A percentile compares a stretch with the other conserved stretches of the same genome.
phyloP scores from a whole-genome alignment of 2,888 invertebrate genomes.

The Synanthedon formicaeformis region DNA sequence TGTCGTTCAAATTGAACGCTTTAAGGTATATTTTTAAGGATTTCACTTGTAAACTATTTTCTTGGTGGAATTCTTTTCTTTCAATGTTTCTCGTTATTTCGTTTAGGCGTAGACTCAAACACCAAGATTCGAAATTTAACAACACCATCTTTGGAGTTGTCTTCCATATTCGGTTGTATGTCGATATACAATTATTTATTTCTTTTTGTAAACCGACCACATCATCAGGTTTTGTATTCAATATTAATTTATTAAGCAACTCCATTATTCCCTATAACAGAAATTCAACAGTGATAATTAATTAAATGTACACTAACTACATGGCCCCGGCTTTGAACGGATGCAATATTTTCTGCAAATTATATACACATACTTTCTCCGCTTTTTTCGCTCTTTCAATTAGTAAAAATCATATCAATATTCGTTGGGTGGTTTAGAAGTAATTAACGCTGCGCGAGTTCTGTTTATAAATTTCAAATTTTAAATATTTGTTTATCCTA shows the following conservation, averaged over 20 bases:
- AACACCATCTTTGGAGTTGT: constrained; percentile 2
- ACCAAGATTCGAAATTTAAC: constrained; percentile 12
- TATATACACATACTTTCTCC: too few species aligned
- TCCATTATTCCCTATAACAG: not conserved
- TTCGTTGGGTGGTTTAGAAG: too few species aligned
- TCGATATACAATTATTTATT: not conserved
- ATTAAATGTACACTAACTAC: too few species aligned
- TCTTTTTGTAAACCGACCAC: not conserved
- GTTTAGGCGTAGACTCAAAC: constrained; percentile 12
- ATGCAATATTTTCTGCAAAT: too few species aligned
- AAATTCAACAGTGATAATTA: not conserved
- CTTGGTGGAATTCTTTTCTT: constrained; percentile 10
- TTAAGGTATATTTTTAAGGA: constrained; percentile 17
- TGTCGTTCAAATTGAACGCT: constrained; percentile 5
- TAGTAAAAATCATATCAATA: too few species aligned
- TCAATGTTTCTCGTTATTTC: constrained; percentile 18
- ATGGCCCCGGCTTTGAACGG: too few species aligned
- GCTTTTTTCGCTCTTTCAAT: too few species aligned
- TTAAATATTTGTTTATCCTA: too few species aligned
- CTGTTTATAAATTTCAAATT: too few species aligned
- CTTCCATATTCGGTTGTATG: not conserved
- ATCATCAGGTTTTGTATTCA: not conserved
- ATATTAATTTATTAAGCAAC: not conserved
- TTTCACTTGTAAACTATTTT: constrained; percentile 9
- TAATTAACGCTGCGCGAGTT: too few species aligned